These are phyloP conservation scores for Dicroscelio sp. DNA, from an alignment of 2,888 invertebrate genomes.

Conservation along the genomic window DNA sequence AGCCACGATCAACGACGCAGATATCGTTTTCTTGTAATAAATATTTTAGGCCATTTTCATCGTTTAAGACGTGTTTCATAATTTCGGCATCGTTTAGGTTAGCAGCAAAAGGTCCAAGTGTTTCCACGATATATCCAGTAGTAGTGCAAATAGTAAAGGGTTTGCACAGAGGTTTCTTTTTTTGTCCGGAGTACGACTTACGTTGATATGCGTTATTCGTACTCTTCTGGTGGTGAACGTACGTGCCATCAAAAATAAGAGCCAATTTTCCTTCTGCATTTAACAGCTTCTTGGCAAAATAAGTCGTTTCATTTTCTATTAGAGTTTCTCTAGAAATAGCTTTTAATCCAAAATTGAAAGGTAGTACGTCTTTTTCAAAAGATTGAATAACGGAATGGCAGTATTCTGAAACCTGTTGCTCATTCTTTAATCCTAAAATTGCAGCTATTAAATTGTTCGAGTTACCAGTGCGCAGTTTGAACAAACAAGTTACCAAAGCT, in stretches of 20 bases:
- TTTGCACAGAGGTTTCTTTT: slow-evolving; percentile 61
- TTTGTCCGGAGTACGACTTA: slow-evolving; percentile 73
- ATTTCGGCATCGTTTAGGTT: slow-evolving; percentile 51
- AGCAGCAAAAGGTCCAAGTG: slow-evolving; percentile 56
- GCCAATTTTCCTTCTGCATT: slow-evolving; percentile 24
- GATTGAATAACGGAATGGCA: slow-evolving; percentile 69
- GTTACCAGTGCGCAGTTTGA: slow-evolving; percentile 76
- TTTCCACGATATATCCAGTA: slow-evolving; percentile 26
- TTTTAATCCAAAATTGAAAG: slow-evolving; percentile 69
- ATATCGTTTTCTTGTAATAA: background rate
- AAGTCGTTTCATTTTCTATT: background rate
- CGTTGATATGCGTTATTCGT: slow-evolving; percentile 67
- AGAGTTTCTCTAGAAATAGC: background rate
- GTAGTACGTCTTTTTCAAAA: slow-evolving; percentile 82
- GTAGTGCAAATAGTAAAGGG: slow-evolving; percentile 55
- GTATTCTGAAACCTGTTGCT: slow-evolving; percentile 67
- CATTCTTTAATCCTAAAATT: slow-evolving; percentile 50
- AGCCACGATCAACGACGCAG: background rate
- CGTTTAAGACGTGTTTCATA: background rate
- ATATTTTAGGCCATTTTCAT: background rate
- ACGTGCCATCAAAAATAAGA: slow-evolving; percentile 66
- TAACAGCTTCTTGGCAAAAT: slow-evolving; percentile 2
- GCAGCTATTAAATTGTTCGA: slow-evolving; percentile 72
- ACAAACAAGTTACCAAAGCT: slow-evolving; percentile 64
- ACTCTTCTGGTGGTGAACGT: slow-evolving; percentile 70